Percentiles rank a stretch among this genome's conserved stretches.
These are phyloP conservation scores for Hypothenemus hampei DNA, from an alignment of 1,140 invertebrate genomes.

Conservation along the genomic window DNA sequence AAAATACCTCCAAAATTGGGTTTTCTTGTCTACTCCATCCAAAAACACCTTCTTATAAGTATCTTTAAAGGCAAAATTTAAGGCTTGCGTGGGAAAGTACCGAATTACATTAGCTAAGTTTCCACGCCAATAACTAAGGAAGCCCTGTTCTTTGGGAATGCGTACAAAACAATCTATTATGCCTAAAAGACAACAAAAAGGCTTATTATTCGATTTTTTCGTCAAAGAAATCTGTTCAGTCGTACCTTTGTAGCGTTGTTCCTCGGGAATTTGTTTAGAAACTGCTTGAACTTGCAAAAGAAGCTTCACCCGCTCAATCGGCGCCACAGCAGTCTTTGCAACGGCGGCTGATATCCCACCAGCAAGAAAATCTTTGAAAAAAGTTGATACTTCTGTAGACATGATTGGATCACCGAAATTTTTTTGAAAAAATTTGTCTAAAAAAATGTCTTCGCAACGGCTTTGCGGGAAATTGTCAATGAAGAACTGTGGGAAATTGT, in stretches of 20 bases:
- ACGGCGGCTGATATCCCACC: conserved; percentile 83
- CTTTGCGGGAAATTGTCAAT: too few relatives aligned
- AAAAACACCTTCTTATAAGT: conserved; percentile 80
- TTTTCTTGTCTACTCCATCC: conserved; percentile 80
- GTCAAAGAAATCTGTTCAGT: neutral
- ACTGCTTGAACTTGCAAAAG: conserved; percentile 84
- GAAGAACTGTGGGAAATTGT: too few relatives aligned
- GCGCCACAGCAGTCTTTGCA: conserved; percentile 80
- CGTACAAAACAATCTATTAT: conserved; percentile 82
- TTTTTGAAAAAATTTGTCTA: too few relatives aligned
- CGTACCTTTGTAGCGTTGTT: conserved; percentile 77
- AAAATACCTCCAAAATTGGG: conserved; percentile 81
- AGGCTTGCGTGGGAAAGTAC: conserved; percentile 94
- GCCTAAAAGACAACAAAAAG: conserved; percentile 51
- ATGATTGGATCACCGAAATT: too few relatives aligned
- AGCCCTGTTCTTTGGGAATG: conserved; percentile 81
- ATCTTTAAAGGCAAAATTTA: conserved; percentile 96
- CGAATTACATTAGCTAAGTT: conserved; percentile 89
- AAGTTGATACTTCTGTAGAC: conserved; percentile 56
- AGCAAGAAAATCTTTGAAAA: conserved; percentile 78
- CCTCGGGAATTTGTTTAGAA: conserved; percentile 74
- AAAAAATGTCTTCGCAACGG: too few relatives aligned
- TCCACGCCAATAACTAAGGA: conserved; percentile 85
- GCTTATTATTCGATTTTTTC: neutral
- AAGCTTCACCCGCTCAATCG: conserved; percentile 88